A percentile compares a stretch with the other conserved stretches of the same genome.
Evolutionary conservation across 35 echinoderm and acorn worm species (phyloP).

Genomic region (Patiria miniata): DNA sequence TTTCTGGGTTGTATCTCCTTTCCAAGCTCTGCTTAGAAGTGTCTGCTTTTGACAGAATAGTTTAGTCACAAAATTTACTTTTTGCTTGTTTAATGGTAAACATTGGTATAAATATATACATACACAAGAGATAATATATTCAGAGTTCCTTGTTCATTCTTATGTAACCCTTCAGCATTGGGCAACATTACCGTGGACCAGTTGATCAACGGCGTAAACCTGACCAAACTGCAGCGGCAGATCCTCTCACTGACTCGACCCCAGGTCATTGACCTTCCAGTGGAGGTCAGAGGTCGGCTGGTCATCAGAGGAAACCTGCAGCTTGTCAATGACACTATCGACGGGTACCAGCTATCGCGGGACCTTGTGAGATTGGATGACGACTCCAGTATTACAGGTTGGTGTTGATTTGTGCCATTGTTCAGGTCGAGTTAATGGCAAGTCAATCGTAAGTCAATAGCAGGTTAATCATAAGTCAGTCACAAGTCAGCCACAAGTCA

Average conservation of each 20-base stretch:
- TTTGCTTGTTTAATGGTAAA: too few relatives aligned
- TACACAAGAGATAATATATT: too few relatives aligned
- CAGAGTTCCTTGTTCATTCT: too few relatives aligned
- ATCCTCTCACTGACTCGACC: not conserved
- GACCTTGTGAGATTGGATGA: not conserved
- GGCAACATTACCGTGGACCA: constrained; percentile 1
- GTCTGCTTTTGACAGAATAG: too few relatives aligned
- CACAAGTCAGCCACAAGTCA: too few relatives aligned
- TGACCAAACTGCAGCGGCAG: constrained; percentile 5
- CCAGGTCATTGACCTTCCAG: not conserved
- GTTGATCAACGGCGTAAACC: constrained; percentile 4
- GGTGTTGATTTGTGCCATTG: not conserved
- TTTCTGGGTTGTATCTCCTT: too few relatives aligned
- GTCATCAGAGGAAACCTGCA: not conserved
- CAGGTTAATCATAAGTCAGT: too few relatives aligned
- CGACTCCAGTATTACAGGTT: not conserved
- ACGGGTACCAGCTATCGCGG: not conserved
- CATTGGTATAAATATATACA: too few relatives aligned
- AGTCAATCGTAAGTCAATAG: too few relatives aligned
- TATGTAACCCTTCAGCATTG: not conserved
- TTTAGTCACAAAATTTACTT: too few relatives aligned
- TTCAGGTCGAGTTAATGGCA: too few relatives aligned
- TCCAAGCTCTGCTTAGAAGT: too few relatives aligned
- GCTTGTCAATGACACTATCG: constrained; percentile 14
- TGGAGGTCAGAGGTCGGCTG: not conserved